phyloP scores from a whole-genome alignment of 2,888 invertebrate genomes.

The Heliconius sara region DNA sequence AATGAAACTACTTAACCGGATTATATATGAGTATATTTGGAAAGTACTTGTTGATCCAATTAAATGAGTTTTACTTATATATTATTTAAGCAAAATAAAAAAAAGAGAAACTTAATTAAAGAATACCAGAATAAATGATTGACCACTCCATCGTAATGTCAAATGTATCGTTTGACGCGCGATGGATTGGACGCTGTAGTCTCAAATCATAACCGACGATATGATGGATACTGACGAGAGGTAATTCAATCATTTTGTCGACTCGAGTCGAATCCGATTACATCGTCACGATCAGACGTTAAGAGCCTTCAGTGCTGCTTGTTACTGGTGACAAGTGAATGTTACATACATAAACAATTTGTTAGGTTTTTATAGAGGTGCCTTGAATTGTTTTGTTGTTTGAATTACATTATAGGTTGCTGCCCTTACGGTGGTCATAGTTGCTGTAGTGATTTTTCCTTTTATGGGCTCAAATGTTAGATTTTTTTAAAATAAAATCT shows the following conservation, averaged over 20 bases:
- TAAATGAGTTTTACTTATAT: too few relatives aligned
- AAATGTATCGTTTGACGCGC: not conserved
- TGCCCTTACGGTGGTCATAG: too few relatives aligned
- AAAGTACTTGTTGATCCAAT: too few relatives aligned
- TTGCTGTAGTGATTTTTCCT: too few relatives aligned
- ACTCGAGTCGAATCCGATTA: slow-evolving; percentile 21
- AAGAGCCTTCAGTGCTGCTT: not conserved
- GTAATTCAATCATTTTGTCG: slow-evolving; percentile 35
- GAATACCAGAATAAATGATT: not conserved
- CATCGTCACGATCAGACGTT: slow-evolving; percentile 23
- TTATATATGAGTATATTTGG: too few relatives aligned
- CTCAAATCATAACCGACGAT: slow-evolving; percentile 27
- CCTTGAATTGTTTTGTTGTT: too few relatives aligned
- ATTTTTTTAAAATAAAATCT: too few relatives aligned
- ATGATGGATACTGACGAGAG: slow-evolving; percentile 2
- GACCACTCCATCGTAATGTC: not conserved
- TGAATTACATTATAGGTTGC: too few relatives aligned
- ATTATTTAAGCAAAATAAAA: not conserved
- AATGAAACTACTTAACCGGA: too few relatives aligned
- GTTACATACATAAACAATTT: too few relatives aligned
- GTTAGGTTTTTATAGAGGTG: too few relatives aligned
- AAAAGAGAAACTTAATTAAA: not conserved
- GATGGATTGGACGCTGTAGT: not conserved
- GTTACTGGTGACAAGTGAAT: slow-evolving; percentile 7
- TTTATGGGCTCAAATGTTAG: too few relatives aligned